phyloP scores from a whole-genome alignment of 2,888 invertebrate species.

The Agrochola litura region DNA sequence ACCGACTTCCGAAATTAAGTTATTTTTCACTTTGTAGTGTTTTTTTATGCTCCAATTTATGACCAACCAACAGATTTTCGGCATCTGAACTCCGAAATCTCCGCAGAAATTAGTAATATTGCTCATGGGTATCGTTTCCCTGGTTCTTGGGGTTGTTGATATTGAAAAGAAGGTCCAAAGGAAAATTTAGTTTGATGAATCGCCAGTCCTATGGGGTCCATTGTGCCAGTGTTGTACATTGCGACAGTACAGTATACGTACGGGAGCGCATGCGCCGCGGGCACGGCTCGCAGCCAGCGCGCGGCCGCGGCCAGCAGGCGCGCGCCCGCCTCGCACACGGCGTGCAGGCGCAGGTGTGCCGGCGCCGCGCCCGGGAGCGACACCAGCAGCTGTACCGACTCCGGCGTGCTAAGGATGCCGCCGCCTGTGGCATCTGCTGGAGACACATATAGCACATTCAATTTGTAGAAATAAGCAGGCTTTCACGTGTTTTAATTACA shows the following conservation, averaged over 20 bases:
- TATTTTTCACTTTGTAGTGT: no score
- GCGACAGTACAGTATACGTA: background rate
- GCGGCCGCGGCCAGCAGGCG: constrained; percentile 97
- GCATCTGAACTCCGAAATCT: background rate
- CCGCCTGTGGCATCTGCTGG: constrained; percentile 36
- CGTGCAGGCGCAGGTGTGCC: constrained; percentile 97
- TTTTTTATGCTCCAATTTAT: background rate
- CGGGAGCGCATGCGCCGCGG: constrained; percentile 94
- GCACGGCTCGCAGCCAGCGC: constrained; percentile 96
- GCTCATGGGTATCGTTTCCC: background rate
- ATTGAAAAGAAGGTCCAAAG: background rate
- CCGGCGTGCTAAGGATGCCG: constrained; percentile 75
- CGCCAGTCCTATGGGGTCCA: background rate
- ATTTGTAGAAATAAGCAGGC: background rate
- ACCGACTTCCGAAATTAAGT: no score
- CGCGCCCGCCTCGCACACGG: constrained; percentile 98
- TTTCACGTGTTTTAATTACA: background rate
- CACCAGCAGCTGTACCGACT: constrained; percentile 74
- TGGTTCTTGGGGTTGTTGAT: background rate
- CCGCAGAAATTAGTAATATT: background rate
- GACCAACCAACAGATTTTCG: background rate
- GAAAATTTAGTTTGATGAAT: background rate
- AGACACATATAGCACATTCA: no score
- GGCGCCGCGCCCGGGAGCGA: constrained; percentile 93
- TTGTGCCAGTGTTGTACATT: background rate